phyloP scores from a whole-genome alignment of 2,113 vertebrate genomes.

The Addax nasomaculatus region DNA sequence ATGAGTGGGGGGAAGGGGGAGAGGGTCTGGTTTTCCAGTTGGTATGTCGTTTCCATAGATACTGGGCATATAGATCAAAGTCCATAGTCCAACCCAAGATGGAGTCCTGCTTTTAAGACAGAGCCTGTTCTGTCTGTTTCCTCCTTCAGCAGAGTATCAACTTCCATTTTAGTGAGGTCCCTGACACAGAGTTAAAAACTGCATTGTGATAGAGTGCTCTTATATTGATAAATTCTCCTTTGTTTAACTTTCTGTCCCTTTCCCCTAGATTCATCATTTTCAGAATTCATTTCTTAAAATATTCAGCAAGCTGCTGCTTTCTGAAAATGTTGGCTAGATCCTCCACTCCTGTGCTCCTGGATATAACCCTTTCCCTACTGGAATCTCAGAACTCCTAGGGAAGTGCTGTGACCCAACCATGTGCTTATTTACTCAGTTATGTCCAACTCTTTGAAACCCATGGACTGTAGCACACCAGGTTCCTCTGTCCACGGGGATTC shows the following conservation, averaged over 20 bases:
- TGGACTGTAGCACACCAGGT: neutral
- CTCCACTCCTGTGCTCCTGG: neutral
- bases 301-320: neutral
- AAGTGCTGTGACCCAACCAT: neutral
- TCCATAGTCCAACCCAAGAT: no score
- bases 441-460: neutral
- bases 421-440: neutral
- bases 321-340: neutral
- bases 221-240: neutral
- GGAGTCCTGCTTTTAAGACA: no score
- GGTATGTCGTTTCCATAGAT: no score
- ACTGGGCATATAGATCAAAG: no score
- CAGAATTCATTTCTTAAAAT: neutral
- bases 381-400: neutral
- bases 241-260: neutral
- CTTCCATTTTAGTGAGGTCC: neutral
- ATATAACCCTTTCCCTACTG: neutral
- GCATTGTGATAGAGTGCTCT: neutral
- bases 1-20: rapidly evolving
- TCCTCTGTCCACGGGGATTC: neutral
- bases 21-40: no score
- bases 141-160: neutral
- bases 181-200: neutral
- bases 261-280: neutral
- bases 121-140: no score